These are phyloP conservation scores for Melangyna quadrimaculata DNA, from an alignment of 2,888 invertebrate species.

Conservation along the genomic window DNA sequence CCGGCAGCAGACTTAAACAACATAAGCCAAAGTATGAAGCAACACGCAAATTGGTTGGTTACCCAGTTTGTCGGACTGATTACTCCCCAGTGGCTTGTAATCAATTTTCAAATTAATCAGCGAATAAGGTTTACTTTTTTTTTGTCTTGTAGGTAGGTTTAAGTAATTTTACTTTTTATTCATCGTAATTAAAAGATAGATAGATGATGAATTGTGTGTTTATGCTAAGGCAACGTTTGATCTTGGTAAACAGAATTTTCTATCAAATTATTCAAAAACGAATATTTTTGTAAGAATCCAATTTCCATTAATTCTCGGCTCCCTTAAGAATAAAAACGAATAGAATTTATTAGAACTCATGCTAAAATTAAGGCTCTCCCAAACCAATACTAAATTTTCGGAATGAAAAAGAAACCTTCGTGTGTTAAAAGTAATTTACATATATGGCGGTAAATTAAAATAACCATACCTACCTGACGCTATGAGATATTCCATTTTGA, in stretches of 20 bases:
- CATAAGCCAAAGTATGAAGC: conserved; percentile 45
- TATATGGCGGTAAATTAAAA: too few relatives aligned
- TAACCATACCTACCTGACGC: too few relatives aligned
- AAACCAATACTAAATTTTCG: too few relatives aligned
- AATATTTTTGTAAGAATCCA: too few relatives aligned
- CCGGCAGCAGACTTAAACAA: conserved; percentile 1
- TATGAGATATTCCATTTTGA: too few relatives aligned
- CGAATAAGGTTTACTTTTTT: conserved; percentile 20
- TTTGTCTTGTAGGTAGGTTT: not conserved
- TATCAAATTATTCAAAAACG: too few relatives aligned
- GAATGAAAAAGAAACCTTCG: too few relatives aligned
- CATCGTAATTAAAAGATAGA: not conserved
- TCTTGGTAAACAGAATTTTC: not conserved
- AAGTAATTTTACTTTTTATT: not conserved
- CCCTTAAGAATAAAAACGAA: too few relatives aligned
- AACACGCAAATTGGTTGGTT: conserved; percentile 56
- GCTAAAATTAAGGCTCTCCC: too few relatives aligned
- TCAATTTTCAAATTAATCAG: conserved; percentile 65
- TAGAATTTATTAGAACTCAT: too few relatives aligned
- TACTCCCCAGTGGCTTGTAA: conserved; percentile 48
- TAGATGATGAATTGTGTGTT: not conserved
- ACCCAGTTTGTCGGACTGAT: conserved; percentile 58
- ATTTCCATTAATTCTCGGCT: too few relatives aligned
- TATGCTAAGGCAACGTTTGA: not conserved
- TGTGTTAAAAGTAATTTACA: too few relatives aligned